Conservation (phyloP, 2,797 vertebrate species). For the Salarias fasciatus region DNA sequence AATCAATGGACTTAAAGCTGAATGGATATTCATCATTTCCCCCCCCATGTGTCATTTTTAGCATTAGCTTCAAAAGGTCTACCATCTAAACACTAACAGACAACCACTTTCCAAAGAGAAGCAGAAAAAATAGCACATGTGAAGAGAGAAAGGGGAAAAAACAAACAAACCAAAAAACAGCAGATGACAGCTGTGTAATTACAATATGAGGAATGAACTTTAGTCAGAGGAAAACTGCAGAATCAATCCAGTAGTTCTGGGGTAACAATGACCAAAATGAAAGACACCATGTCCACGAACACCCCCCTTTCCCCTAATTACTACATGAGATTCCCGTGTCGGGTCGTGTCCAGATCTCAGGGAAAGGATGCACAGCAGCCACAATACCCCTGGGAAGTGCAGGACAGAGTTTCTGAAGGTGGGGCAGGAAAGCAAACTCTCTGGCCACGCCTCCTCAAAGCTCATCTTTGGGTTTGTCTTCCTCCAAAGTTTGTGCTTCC, state of each 20-base stretch:
- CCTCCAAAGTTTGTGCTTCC: conserved; percentile 66
- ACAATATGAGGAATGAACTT: conserved; percentile 50
- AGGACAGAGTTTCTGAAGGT: conserved; percentile 64
- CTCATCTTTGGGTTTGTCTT: conserved; percentile 79
- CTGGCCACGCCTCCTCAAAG: conserved; percentile 68
- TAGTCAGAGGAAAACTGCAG: conserved; percentile 28
- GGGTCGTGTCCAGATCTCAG: conserved; percentile 64
- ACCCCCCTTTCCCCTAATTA: conserved; percentile 38
- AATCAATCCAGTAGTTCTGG: conserved; percentile 52
- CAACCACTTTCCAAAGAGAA: conserved; percentile 11
- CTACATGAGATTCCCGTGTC: conserved; percentile 49
- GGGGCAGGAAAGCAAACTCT: conserved; percentile 23
- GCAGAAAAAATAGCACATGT: conserved; percentile 22
- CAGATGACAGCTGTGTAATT: conserved; percentile 33
- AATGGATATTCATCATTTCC: neutral
- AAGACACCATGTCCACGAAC: conserved; percentile 49
- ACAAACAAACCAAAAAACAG: conserved; percentile 36
- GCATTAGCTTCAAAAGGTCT: conserved; percentile 21
- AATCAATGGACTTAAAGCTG: neutral
- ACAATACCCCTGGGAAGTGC: conserved; percentile 69
- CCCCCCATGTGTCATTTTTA: neutral
- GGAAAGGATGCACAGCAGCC: conserved; percentile 83
- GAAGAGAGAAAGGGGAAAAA: neutral
- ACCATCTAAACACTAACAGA: conserved; percentile 9
- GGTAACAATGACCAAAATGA: conserved; percentile 52